phyloP scores from a whole-genome alignment of 1,140 invertebrate genomes.

The Pemphigus obesinymphae region DNA sequence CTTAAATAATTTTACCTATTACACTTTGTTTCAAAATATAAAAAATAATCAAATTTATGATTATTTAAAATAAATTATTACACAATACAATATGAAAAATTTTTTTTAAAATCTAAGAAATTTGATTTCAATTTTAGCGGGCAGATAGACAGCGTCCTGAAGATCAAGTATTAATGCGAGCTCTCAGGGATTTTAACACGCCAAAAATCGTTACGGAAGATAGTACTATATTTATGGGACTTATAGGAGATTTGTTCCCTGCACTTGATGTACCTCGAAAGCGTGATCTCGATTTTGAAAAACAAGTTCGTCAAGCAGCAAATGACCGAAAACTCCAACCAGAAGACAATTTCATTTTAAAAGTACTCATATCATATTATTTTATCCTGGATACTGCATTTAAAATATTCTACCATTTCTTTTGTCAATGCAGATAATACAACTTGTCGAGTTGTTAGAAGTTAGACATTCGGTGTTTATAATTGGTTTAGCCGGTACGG shows the following conservation, averaged over 20 bases:
- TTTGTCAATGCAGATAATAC: conserved; percentile 64
- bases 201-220: conserved; percentile 90
- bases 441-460: conserved; percentile 85
- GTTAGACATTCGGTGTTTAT: conserved; percentile 94
- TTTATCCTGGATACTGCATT: too few relatives aligned
- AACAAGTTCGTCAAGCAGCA: conserved; percentile 68
- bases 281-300: conserved; percentile 78
- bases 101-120: too few relatives aligned
- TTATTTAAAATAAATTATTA: too few relatives aligned
- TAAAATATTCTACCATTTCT: neutral
- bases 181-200: conserved; percentile 85
- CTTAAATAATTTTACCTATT: too few relatives aligned
- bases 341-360: conserved; percentile 82
- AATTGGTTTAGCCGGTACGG: conserved; percentile 85
- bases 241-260: conserved; percentile 85
- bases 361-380: conserved; percentile 52
- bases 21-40: too few relatives aligned
- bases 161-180: conserved; percentile 77
- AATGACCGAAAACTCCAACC: conserved; percentile 81
- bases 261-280: conserved; percentile 82
- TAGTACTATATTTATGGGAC: conserved; percentile 82
- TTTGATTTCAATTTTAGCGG: conserved; percentile 50
- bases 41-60: too few relatives aligned
- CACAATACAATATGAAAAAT: too few relatives aligned
- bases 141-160: conserved; percentile 65